Evolutionary conservation across 2,888 invertebrate genomes (phyloP).

Genomic region (Cistogaster globosa): DNA sequence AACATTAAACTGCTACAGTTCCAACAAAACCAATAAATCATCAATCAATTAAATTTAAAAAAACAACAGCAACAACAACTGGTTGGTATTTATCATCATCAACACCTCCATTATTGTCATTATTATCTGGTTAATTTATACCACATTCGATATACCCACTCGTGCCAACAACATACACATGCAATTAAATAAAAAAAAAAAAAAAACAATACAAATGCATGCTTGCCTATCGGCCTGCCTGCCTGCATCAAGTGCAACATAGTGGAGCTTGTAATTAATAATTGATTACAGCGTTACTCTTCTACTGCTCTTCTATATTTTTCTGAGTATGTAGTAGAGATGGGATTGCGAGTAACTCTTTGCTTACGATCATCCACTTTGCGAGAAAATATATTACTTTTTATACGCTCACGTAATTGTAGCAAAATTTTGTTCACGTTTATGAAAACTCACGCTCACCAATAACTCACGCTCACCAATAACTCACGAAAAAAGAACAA

Average conservation of each 20-base stretch:
- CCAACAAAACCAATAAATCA: slow-evolving; percentile 45
- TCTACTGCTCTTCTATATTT: too few species aligned
- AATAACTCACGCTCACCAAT: too few species aligned
- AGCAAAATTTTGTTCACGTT: too few species aligned
- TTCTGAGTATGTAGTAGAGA: too few species aligned
- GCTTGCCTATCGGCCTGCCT: slow-evolving; percentile 12
- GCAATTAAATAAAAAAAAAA: not conserved
- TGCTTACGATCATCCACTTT: too few species aligned
- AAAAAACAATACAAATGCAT: not conserved
- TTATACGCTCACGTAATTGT: too few species aligned
- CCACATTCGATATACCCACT: slow-evolving; percentile 36
- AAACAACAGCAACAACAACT: slow-evolving; percentile 15
- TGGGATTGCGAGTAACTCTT: too few species aligned
- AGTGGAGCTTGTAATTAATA: slow-evolving; percentile 39
- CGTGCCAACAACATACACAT: slow-evolving; percentile 36
- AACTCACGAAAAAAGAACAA: too few species aligned
- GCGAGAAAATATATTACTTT: too few species aligned
- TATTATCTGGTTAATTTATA: slow-evolving; percentile 36
- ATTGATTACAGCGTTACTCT: not conserved
- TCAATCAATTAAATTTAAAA: slow-evolving; percentile 24
- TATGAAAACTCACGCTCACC: too few species aligned
- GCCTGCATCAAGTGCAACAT: slow-evolving; percentile 11
- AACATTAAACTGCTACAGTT: not conserved
- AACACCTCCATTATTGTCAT: slow-evolving; percentile 12
- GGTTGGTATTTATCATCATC: slow-evolving; percentile 4